Conservation (phyloP, 1,140 invertebrate species). For the Psilanteris sp. region DNA sequence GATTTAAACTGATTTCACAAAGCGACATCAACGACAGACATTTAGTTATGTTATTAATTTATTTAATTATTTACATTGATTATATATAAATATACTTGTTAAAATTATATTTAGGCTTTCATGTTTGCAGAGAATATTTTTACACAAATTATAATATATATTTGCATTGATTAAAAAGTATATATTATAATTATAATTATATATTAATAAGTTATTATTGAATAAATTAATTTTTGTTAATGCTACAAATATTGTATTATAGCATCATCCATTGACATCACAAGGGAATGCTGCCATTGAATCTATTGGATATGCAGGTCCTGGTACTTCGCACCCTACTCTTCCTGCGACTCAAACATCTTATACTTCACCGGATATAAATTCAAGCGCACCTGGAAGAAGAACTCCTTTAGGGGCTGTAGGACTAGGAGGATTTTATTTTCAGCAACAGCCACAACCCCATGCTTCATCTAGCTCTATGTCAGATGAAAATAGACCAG, state of each 20-base stretch:
- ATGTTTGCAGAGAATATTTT: no score
- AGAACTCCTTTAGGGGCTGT: conserved; percentile 90
- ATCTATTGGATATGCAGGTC: conserved; percentile 70
- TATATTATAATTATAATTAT: background rate
- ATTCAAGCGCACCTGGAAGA: conserved; percentile 84
- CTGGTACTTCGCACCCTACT: conserved; percentile 69
- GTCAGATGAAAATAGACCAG: conserved; percentile 90
- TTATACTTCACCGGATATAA: conserved; percentile 80
- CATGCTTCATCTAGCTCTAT: conserved; percentile 79
- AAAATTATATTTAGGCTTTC: no score
- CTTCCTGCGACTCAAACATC: conserved; percentile 64
- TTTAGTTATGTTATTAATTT: no score
- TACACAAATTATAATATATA: no score
- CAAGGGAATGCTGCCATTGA: conserved; percentile 69
- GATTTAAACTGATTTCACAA: no score
- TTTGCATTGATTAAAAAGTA: no score
- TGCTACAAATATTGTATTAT: background rate
- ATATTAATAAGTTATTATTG: no score
- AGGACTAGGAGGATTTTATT: conserved; percentile 89
- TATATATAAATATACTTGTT: no score
- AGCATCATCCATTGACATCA: conserved; percentile 68
- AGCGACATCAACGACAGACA: no score
- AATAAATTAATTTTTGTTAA: no score
- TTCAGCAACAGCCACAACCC: conserved; percentile 81
- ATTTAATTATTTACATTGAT: no score